Conservation (phyloP, 2,113 vertebrate species). For the Salminus brasiliensis region DNA sequence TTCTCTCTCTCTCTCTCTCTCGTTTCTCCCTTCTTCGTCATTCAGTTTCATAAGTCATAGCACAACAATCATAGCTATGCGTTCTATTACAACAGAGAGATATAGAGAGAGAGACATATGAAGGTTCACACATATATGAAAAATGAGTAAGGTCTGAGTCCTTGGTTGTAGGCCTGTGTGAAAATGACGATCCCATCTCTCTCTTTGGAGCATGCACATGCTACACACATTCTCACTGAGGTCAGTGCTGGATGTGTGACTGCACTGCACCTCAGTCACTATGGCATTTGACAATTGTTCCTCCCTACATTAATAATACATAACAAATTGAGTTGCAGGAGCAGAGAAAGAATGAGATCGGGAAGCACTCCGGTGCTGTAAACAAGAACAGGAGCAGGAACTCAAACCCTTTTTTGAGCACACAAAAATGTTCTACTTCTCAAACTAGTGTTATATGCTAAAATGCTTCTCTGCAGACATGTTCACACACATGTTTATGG, state of each 20-base stretch:
- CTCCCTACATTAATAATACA: not conserved
- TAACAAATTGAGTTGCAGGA: not conserved
- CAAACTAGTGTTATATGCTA: too few relatives aligned
- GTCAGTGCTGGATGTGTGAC: not conserved
- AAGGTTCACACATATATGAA: conserved; percentile 42
- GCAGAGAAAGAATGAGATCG: not conserved
- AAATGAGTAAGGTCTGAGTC: conserved; percentile 54
- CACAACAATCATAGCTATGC: too few relatives aligned
- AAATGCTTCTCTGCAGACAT: too few relatives aligned
- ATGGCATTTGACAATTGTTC: not conserved
- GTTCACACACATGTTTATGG: too few relatives aligned
- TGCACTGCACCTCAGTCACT: not conserved
- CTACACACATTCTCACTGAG: conserved; percentile 7
- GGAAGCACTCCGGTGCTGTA: not conserved
- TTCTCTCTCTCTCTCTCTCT: too few relatives aligned
- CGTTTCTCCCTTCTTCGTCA: too few relatives aligned
- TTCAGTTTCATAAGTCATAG: too few relatives aligned
- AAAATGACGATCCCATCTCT: conserved; percentile 37
- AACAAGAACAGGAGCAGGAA: not conserved
- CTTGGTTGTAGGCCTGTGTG: conserved; percentile 54
- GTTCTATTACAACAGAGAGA: not conserved
- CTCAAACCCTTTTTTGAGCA: not conserved
- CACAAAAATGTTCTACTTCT: conserved; percentile 6
- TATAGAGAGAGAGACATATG: not conserved
- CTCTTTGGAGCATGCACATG: not conserved